These are phyloP conservation scores for Athene noctua DNA, from an alignment of 2,113 vertebrate genomes.

Conservation along the genomic window DNA sequence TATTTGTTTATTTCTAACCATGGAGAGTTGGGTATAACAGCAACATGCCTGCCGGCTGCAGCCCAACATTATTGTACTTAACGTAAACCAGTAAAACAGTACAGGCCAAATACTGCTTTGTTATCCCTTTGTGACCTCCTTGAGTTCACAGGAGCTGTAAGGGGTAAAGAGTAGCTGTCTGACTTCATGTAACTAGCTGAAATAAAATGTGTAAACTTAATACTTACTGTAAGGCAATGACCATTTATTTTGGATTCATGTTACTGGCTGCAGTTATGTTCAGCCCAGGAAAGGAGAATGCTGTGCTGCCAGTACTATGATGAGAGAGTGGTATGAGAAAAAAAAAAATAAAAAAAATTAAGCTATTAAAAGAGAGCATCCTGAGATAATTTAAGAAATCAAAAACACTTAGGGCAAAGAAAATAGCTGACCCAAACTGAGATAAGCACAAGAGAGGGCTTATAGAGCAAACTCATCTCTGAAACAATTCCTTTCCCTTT, in stretches of 20 bases:
- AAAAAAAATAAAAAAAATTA: not conserved
- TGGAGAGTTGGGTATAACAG: not conserved
- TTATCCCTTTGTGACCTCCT: not conserved
- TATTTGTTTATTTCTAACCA: not conserved
- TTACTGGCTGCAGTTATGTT: not conserved
- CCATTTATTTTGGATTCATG: slow-evolving; percentile 22
- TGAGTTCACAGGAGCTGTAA: not conserved
- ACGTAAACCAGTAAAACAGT: not conserved
- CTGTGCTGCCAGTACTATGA: not conserved
- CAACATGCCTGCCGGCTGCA: not conserved
- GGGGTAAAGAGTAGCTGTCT: not conserved
- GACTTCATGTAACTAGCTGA: slow-evolving; percentile 4
- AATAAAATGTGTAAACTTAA: slow-evolving; percentile 9
- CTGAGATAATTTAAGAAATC: not conserved
- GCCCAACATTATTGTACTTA: not conserved
- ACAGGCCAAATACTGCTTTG: not conserved
- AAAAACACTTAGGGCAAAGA: not conserved
- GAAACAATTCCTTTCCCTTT: not conserved
- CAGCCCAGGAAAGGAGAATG: not conserved
- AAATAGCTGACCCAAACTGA: not conserved
- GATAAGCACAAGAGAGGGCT: not conserved
- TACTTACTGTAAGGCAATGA: not conserved
- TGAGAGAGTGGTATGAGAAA: not conserved
- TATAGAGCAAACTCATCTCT: not conserved
- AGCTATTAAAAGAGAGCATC: not conserved